Conservation (phyloP, 2,113 vertebrate species). For the Limanda limanda region DNA sequence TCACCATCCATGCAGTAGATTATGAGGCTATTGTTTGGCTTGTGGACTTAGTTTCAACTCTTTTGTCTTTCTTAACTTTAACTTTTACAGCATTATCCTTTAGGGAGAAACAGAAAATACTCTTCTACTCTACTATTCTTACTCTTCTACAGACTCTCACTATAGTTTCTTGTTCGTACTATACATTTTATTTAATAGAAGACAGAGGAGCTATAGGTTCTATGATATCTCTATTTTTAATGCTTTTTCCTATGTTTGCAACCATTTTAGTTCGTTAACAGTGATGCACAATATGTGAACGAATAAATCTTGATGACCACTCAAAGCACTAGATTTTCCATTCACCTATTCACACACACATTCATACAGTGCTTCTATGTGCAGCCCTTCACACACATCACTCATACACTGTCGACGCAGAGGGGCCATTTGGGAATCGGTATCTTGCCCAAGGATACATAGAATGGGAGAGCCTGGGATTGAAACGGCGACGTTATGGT, state of each 20-base stretch:
- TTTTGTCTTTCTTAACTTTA: neutral
- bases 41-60: constrained; percentile 10
- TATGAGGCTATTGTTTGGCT: constrained; percentile 30
- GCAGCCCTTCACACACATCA: neutral
- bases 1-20: constrained; percentile 21
- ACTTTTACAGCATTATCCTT: neutral
- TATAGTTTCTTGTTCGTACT: neutral
- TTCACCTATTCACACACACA: too few species aligned
- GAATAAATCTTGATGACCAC: too few species aligned
- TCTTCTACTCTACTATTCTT: neutral
- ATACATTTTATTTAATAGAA: neutral
- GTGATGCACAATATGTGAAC: neutral
- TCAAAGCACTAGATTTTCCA: too few species aligned
- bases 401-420: neutral
- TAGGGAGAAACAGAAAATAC: neutral
- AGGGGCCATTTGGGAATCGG: neutral
- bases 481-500: too few species aligned
- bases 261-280: neutral
- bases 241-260: neutral
- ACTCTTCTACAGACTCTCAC: too few species aligned
- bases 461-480: too few species aligned
- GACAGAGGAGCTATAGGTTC: neutral
- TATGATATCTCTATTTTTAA: neutral
- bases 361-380: neutral
- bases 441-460: neutral